phyloP scores from a whole-genome alignment of 30 jellyfish, hydroid and myxozoan genomes.

The Chrysaora quinquecirrha region DNA sequence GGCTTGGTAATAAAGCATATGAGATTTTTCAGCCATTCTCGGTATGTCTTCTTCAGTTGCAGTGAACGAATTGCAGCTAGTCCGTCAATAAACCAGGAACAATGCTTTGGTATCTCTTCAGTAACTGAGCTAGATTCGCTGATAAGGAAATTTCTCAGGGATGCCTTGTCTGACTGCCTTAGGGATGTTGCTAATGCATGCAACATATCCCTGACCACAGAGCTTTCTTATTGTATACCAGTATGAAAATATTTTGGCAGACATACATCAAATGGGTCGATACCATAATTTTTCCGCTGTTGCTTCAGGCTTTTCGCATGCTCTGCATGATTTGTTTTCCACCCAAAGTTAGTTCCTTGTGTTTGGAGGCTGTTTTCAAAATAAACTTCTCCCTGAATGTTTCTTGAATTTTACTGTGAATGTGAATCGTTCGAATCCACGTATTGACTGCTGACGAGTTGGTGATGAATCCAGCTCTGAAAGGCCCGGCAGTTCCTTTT shows the following conservation, averaged over 20 bases:
- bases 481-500: conserved; percentile 59
- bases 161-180: background rate
- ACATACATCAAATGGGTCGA: conserved; percentile 7
- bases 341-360: conserved; percentile 36
- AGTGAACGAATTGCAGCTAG: background rate
- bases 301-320: conserved; percentile 3
- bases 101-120: background rate
- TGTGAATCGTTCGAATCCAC: conserved; percentile 51
- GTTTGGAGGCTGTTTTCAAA: conserved; percentile 25
- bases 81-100: background rate
- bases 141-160: background rate
- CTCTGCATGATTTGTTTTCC: background rate
- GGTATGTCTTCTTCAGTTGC: background rate
- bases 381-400: conserved; percentile 5
- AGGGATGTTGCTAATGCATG: too few species aligned
- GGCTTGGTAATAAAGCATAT: background rate
- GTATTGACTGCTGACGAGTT: conserved; percentile 42
- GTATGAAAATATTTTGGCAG: background rate
- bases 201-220: conserved; percentile 31
- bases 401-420: background rate
- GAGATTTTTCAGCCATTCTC: background rate
- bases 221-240: background rate
- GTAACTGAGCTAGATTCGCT: background rate
- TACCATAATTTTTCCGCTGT: conserved; percentile 13
- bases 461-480: conserved; percentile 43